Conservation (phyloP, 2,113 vertebrate genomes). For the Sakesphorus luctuosus region DNA sequence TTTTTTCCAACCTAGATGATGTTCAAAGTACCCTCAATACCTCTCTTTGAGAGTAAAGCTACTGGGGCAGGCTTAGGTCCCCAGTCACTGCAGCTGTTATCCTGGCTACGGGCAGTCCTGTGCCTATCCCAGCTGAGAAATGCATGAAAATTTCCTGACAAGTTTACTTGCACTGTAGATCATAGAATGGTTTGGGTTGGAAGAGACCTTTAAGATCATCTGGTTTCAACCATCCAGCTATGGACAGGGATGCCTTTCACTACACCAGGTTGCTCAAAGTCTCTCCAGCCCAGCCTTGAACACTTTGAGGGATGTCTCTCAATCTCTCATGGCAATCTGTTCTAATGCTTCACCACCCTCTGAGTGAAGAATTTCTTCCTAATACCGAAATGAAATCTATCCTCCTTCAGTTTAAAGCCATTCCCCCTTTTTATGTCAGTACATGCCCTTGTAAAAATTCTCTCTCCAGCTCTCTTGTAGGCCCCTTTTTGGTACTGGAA, state of each 20-base stretch:
- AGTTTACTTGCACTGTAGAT: background rate
- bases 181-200: background rate
- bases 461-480: background rate
- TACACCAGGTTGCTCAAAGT: background rate
- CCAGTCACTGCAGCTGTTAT: background rate
- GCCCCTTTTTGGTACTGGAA: background rate
- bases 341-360: background rate
- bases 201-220: background rate
- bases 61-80: background rate
- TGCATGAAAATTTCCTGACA: fast-evolving
- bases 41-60: background rate
- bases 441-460: background rate
- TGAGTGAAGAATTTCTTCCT: background rate
- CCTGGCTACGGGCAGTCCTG: background rate
- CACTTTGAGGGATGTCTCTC: background rate
- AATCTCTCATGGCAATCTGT: background rate
- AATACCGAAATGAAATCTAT: background rate
- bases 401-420: background rate
- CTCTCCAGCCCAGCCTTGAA: background rate
- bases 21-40: background rate
- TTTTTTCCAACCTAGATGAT: background rate
- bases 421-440: background rate
- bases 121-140: background rate
- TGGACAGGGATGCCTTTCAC: background rate
- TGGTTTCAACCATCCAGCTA: background rate